These are phyloP conservation scores for Oostethus manadensis DNA, from an alignment of 2,113 vertebrate species.

Conservation along the genomic window DNA sequence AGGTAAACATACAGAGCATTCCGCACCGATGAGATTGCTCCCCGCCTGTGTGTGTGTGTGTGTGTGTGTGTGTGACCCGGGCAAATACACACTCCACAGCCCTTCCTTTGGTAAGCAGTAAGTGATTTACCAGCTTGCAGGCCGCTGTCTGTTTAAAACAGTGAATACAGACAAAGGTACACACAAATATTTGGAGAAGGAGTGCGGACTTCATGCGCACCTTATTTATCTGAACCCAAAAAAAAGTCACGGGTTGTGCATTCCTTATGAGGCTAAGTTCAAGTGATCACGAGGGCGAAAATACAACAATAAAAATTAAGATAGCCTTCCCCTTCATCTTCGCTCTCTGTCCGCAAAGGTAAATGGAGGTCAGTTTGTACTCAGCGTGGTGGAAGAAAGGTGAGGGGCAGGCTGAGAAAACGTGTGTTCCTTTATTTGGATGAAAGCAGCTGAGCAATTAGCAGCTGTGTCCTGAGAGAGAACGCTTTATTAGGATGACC, in stretches of 20 bases:
- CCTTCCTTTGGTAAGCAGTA: conserved; percentile 67
- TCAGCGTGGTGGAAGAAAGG: conserved; percentile 64
- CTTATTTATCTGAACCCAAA: conserved; percentile 63
- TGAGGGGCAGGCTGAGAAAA: conserved; percentile 43
- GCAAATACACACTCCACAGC: conserved; percentile 73
- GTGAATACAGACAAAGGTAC: conserved; percentile 59
- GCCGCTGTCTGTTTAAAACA: conserved; percentile 62
- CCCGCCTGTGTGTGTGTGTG: conserved; percentile 46
- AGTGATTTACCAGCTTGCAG: conserved; percentile 74
- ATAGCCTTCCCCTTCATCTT: conserved; percentile 29
- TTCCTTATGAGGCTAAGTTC: conserved; percentile 54
- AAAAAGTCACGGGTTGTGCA: conserved; percentile 55
- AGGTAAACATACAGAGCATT: conserved; percentile 75
- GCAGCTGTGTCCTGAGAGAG: conserved; percentile 58
- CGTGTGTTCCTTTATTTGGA: conserved; percentile 64
- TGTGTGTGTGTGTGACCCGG: conserved; percentile 64
- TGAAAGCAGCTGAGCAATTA: conserved; percentile 70
- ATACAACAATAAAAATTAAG: neutral
- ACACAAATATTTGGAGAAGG: conserved; percentile 69
- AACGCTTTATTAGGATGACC: conserved; percentile 70
- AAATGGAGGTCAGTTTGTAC: conserved; percentile 58
- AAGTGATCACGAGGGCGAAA: conserved; percentile 29
- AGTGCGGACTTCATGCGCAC: conserved; percentile 60
- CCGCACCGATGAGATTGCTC: conserved; percentile 71
- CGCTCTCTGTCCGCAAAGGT: conserved; percentile 35